Percentiles rank a stretch among this genome's conserved stretches.
Conservation (phyloP, 2,113 vertebrate genomes). For the Spheniscus mendiculus region DNA sequence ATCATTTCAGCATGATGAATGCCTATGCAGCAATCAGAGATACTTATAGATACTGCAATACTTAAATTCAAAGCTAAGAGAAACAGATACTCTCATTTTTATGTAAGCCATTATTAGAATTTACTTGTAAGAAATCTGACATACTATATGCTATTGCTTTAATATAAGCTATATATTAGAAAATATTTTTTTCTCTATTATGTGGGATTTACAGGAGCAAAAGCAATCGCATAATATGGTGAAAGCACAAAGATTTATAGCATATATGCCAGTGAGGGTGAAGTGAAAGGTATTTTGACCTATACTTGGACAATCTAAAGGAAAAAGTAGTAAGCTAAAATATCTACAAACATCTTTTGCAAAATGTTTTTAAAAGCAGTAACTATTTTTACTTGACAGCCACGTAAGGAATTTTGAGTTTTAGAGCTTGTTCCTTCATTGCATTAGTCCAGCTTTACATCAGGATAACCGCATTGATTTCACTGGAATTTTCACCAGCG, state of each 20-base stretch:
- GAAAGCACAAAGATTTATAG: conserved; percentile 49
- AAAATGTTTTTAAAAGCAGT: conserved; percentile 25
- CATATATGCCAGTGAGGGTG: background rate
- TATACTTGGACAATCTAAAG: background rate
- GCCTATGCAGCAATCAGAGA: background rate
- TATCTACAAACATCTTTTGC: background rate
- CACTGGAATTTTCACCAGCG: background rate
- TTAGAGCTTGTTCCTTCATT: background rate
- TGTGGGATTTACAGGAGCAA: background rate
- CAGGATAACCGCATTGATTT: background rate
- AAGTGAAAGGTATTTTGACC: conserved; percentile 12
- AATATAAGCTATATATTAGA: conserved; percentile 67
- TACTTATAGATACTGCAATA: conserved; percentile 58
- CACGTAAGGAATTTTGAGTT: conserved; percentile 20
- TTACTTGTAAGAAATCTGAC: conserved; percentile 70
- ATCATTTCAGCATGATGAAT: conserved; percentile 71
- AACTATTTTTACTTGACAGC: conserved; percentile 52
- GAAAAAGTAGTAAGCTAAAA: background rate
- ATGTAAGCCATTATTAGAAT: conserved; percentile 74
- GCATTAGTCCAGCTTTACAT: background rate
- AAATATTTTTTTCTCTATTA: conserved; percentile 9
- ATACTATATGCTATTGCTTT: conserved; percentile 69
- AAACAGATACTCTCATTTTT: conserved; percentile 69
- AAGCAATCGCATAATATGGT: conserved; percentile 29
- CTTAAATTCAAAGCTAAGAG: conserved; percentile 69